A percentile compares a stretch with the other conserved stretches of the same genome.
phyloP scores from a whole-genome alignment of 2,113 vertebrate genomes.

The Upupa epops region DNA sequence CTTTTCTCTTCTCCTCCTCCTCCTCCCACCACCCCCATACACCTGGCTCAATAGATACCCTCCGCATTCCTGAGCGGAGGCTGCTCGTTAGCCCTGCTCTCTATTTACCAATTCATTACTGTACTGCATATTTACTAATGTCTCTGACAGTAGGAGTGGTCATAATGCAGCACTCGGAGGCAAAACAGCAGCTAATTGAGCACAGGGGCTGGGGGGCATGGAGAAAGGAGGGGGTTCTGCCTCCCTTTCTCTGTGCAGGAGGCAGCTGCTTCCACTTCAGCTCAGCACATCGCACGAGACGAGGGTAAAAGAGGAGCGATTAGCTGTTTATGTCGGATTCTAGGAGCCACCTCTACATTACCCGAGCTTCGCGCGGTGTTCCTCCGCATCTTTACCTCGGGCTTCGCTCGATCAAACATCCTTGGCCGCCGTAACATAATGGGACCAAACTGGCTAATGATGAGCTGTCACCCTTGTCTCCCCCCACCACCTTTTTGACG shows the following conservation, averaged over 20 bases:
- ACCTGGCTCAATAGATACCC: slow-evolving; percentile 32
- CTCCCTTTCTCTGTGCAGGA: slow-evolving; percentile 64
- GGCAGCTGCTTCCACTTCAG: slow-evolving; percentile 84
- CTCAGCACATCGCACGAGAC: slow-evolving; percentile 69
- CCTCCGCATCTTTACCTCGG: not conserved
- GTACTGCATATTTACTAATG: slow-evolving; percentile 11
- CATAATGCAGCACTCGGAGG: slow-evolving; percentile 74
- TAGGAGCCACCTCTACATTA: not conserved
- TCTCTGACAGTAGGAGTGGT: slow-evolving; percentile 73
- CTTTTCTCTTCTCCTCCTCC: not conserved
- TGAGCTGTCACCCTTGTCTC: not conserved
- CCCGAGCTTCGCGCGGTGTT: not conserved
- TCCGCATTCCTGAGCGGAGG: slow-evolving; percentile 34
- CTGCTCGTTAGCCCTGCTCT: slow-evolving; percentile 17
- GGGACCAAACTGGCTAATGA: not conserved
- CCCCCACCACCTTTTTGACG: not conserved
- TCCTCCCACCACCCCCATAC: not conserved
- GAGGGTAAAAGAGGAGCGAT: slow-evolving; percentile 43
- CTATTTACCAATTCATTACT: slow-evolving; percentile 49
- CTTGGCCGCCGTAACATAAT: not conserved
- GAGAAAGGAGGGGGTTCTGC: not conserved
- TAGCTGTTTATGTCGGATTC: not conserved
- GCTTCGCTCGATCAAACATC: not conserved
- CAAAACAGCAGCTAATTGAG: slow-evolving; percentile 80
- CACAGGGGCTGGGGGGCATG: slow-evolving; percentile 36